A percentile compares a stretch with the other conserved stretches of the same genome.
Evolutionary conservation across 2,888 invertebrate genomes (phyloP).

Genomic region (Torymus tubicola): DNA sequence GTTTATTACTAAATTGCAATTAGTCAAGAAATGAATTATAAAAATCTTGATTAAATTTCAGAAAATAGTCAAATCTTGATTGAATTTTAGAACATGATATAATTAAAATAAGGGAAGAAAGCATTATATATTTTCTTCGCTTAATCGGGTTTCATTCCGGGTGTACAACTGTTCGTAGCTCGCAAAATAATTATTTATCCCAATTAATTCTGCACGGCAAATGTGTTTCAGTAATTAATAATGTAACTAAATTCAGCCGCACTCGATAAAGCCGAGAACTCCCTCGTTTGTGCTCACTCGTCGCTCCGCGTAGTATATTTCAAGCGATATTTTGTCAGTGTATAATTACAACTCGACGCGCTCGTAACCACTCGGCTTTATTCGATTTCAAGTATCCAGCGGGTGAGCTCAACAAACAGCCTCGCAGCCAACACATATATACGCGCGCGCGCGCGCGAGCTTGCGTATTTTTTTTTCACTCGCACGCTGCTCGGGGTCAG

Average conservation of each 20-base stretch:
- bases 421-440: neutral
- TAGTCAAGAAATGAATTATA: too few relatives aligned
- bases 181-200: neutral
- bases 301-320: constrained; percentile 22
- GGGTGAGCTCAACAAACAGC: constrained; percentile 26
- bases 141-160: too few relatives aligned
- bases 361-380: constrained; percentile 13
- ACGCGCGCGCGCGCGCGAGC: neutral
- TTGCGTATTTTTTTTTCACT: neutral
- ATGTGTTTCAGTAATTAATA: constrained; percentile 34
- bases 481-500: too few relatives aligned
- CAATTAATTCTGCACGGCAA: constrained; percentile 4
- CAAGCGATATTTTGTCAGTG: constrained; percentile 19
- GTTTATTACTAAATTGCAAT: too few relatives aligned
- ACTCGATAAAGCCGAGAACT: neutral
- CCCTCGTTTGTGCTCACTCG: neutral
- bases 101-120: too few relatives aligned
- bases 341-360: constrained; percentile 30
- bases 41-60: too few relatives aligned
- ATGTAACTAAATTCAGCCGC: constrained; percentile 27
- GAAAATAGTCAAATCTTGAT: too few relatives aligned
- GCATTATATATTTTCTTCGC: too few relatives aligned
- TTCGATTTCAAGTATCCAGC: constrained; percentile 20
- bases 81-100: too few relatives aligned
- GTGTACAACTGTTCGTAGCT: too few relatives aligned